Percentiles rank a stretch among this genome's conserved stretches.
phyloP scores from a whole-genome alignment of 2,888 invertebrate species.

The Salpingus planirostris region DNA sequence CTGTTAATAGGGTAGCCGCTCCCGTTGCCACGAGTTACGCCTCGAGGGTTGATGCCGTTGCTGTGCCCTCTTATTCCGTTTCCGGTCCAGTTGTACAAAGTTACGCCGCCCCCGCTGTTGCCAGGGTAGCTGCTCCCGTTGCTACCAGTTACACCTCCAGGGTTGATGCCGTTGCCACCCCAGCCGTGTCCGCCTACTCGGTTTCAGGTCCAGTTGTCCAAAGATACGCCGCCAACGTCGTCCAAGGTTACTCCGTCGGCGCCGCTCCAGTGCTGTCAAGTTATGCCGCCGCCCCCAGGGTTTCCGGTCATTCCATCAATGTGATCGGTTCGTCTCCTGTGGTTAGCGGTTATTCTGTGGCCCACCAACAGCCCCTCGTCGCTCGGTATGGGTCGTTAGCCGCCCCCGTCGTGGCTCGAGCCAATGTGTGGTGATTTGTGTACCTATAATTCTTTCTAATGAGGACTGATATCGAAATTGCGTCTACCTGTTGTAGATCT shows the following conservation, averaged over 20 bases:
- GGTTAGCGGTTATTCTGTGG: too few relatives aligned
- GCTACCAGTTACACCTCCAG: conserved; percentile 10
- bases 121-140: conserved; percentile 12
- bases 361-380: too few relatives aligned
- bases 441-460: too few relatives aligned
- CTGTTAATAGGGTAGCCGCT: conserved; percentile 1
- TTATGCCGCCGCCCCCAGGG: neutral
- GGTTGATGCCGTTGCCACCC: neutral
- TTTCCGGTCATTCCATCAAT: too few relatives aligned
- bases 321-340: too few relatives aligned
- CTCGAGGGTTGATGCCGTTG: neutral
- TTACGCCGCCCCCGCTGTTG: neutral
- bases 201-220: conserved; percentile 26
- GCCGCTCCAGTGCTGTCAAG: conserved; percentile 2
- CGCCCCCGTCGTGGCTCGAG: too few relatives aligned
- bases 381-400: too few relatives aligned
- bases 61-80: too few relatives aligned
- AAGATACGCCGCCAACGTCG: conserved; percentile 38
- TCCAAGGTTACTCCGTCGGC: conserved; percentile 1
- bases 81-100: neutral
- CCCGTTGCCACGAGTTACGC: conserved; percentile 1
- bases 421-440: too few relatives aligned
- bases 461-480: too few relatives aligned
- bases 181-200: conserved; percentile 1
- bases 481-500: too few relatives aligned